These are phyloP conservation scores for Aegithalos caudatus DNA, from an alignment of 2,113 vertebrate genomes.

Conservation along the genomic window DNA sequence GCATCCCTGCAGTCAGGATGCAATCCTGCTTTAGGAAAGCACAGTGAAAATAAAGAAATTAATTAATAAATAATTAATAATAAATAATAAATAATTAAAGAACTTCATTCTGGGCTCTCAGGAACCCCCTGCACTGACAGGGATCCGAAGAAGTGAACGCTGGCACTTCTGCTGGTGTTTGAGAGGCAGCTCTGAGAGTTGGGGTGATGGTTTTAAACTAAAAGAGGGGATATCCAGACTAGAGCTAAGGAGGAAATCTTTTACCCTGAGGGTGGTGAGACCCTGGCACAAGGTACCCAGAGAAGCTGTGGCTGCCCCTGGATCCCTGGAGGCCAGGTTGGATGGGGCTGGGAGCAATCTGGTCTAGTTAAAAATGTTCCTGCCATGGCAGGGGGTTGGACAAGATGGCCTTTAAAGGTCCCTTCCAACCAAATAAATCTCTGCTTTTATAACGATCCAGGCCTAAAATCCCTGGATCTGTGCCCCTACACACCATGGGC, in stretches of 20 bases:
- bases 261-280: background rate
- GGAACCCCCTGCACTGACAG: background rate
- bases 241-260: background rate
- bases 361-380: background rate
- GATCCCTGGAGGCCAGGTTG: background rate
- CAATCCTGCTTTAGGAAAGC: background rate
- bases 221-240: background rate
- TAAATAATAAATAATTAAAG: background rate
- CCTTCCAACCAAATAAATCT: background rate
- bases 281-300: background rate
- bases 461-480: background rate
- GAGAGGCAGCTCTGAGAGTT: background rate
- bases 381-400: background rate
- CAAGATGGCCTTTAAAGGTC: background rate
- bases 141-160: background rate
- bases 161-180: background rate
- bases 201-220: background rate
- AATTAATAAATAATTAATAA: background rate
- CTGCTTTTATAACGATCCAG: background rate
- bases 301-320: background rate
- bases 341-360: rapidly evolving
- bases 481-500: background rate
- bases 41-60: background rate
- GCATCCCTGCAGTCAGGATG: background rate
- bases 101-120: background rate